A percentile compares a stretch with the other conserved stretches of the same genome.
These are phyloP conservation scores for Epinotia nisella DNA, from an alignment of 2,888 invertebrate genomes.

Conservation along the genomic window DNA sequence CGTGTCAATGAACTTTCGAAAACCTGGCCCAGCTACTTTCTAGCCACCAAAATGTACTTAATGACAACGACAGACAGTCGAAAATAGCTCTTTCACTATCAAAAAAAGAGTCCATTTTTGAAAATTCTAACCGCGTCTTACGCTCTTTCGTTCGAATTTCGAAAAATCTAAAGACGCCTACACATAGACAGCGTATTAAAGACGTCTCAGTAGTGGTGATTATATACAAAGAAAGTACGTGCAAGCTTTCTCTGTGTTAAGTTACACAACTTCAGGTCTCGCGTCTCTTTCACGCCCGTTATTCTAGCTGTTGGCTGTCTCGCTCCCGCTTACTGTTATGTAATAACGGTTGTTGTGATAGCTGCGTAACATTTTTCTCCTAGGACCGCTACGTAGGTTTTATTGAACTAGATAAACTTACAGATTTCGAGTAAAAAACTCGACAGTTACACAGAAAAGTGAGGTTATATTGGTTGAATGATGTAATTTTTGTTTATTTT, in stretches of 20 bases:
- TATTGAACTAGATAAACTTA: slow-evolving; percentile 2
- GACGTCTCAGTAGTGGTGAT: slow-evolving; percentile 59
- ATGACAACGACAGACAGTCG: slow-evolving; percentile 50
- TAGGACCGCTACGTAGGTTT: slow-evolving; percentile 63
- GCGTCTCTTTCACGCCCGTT: slow-evolving; percentile 66
- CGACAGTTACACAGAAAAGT: neutral
- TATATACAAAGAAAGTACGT: slow-evolving; percentile 77
- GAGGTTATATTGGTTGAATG: neutral
- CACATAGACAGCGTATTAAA: slow-evolving; percentile 65
- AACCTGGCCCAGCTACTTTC: slow-evolving; percentile 62
- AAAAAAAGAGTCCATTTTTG: slow-evolving; percentile 67
- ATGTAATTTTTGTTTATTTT: slow-evolving; percentile 24
- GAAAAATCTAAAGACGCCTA: slow-evolving; percentile 74
- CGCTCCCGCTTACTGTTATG: slow-evolving; percentile 76
- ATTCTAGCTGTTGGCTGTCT: slow-evolving; percentile 55
- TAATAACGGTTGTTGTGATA: slow-evolving; percentile 83
- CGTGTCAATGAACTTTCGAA: slow-evolving; percentile 80
- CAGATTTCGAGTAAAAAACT: slow-evolving; percentile 10
- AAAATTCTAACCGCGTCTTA: slow-evolving; percentile 66
- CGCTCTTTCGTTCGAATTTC: slow-evolving; percentile 71
- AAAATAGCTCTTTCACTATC: slow-evolving; percentile 59
- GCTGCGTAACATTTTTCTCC: slow-evolving; percentile 80
- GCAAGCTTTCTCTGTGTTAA: slow-evolving; percentile 81
- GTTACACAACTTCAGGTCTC: slow-evolving; percentile 75
- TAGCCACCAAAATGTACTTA: slow-evolving; percentile 60